Evolutionary conservation across 2,888 invertebrate species (phyloP).

Genomic region (Sipha maydis): DNA sequence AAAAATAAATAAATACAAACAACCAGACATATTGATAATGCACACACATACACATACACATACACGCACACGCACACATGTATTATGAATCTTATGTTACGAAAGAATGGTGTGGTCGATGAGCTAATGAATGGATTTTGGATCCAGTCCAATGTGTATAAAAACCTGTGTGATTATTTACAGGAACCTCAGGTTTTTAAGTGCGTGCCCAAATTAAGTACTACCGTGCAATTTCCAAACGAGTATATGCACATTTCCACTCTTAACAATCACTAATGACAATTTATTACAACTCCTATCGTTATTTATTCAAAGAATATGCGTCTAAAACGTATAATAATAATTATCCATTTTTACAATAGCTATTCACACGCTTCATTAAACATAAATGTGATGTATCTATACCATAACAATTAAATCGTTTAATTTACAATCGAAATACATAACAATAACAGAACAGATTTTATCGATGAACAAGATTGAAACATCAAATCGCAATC

Average conservation of each 20-base stretch:
- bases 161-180: constrained; percentile 48
- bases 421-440: background rate
- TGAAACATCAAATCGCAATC: background rate
- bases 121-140: constrained; percentile 59
- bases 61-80: background rate
- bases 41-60: background rate
- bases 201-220: constrained; percentile 22
- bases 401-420: background rate
- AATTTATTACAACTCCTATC: constrained; percentile 2
- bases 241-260: background rate
- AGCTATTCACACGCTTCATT: background rate
- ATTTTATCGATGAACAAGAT: background rate
- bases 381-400: background rate
- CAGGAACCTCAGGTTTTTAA: constrained; percentile 49
- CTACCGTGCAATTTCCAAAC: constrained; percentile 23
- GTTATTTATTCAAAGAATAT: background rate
- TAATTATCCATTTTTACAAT: constrained; percentile 1
- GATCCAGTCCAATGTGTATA: constrained; percentile 40
- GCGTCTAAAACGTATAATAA: constrained; percentile 18
- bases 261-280: constrained; percentile 39
- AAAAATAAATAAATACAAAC: background rate
- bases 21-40: constrained; percentile 7
- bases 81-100: constrained; percentile 7
- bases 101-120: constrained; percentile 22
- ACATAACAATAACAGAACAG: background rate